Evolutionary conservation across 2,888 invertebrate genomes (phyloP).

Genomic region (Drosophila hawaiiensis): DNA sequence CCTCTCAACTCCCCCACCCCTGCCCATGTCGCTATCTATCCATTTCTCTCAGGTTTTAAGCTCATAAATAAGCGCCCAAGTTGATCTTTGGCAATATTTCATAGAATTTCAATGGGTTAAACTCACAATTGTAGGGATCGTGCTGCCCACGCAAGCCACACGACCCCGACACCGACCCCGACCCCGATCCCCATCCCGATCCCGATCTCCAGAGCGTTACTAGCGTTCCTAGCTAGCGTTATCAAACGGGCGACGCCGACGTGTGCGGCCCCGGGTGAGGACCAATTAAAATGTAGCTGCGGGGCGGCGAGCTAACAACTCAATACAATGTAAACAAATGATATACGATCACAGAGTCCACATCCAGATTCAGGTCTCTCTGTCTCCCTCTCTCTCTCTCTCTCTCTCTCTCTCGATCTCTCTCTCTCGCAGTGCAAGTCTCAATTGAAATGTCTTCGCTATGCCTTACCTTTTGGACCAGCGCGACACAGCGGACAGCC

Average conservation of each 20-base stretch:
- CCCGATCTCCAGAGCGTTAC: constrained; percentile 6
- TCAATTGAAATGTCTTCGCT: constrained; percentile 69
- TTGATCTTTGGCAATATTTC: constrained; percentile 22
- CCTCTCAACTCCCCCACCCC: not conserved
- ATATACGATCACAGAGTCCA: constrained; percentile 70
- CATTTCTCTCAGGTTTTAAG: constrained; percentile 19
- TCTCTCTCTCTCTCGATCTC: not conserved
- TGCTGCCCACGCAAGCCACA: constrained; percentile 57
- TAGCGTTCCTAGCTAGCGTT: constrained; percentile 31
- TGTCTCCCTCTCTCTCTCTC: not conserved
- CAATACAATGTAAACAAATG: constrained; percentile 80
- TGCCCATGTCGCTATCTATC: not conserved
- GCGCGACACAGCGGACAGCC: constrained; percentile 60
- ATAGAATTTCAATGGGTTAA: constrained; percentile 30
- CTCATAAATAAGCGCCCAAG: constrained; percentile 50
- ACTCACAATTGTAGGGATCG: not conserved
- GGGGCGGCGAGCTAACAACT: constrained; percentile 73
- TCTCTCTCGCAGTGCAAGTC: constrained; percentile 5
- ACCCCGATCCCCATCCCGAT: not conserved
- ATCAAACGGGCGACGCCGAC: constrained; percentile 50
- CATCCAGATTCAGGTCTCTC: constrained; percentile 1
- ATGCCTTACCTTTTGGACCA: constrained; percentile 51
- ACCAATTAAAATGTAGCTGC: constrained; percentile 72
- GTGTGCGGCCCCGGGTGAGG: constrained; percentile 64
- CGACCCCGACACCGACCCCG: constrained; percentile 20